Conservation (phyloP, 2,797 vertebrate species). For the Hoplostethus mediterraneus region DNA sequence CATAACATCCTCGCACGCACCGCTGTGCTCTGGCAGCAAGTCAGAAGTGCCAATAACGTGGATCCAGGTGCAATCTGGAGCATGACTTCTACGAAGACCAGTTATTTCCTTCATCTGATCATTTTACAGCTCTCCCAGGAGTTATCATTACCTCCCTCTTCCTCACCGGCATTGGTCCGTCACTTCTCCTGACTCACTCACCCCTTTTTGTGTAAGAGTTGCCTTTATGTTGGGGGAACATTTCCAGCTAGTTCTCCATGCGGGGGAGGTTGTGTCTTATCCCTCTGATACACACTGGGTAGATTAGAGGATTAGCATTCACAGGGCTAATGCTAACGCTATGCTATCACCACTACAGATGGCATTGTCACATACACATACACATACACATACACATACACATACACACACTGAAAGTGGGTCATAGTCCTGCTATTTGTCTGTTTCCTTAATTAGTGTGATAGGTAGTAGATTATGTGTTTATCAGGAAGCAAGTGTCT, state of each 20-base stretch:
- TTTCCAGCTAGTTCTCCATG: constrained; percentile 55
- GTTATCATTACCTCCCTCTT: neutral
- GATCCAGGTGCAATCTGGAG: no score
- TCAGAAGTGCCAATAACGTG: no score
- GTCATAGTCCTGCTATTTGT: constrained; percentile 69
- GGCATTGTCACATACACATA: constrained; percentile 64
- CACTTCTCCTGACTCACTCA: neutral
- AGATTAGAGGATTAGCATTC: constrained; percentile 82
- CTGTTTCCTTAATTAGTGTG: constrained; percentile 66
- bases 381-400: constrained; percentile 14
- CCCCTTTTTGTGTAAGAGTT: constrained; percentile 13
- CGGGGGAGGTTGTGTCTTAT: constrained; percentile 62
- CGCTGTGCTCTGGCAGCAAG: no score
- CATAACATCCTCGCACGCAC: no score
- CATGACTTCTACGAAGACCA: no score
- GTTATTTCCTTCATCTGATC: neutral
- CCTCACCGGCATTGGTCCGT: neutral
- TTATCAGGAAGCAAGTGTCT: constrained; percentile 44
- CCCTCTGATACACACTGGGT: constrained; percentile 69
- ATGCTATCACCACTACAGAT: constrained; percentile 75
- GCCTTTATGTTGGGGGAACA: constrained; percentile 13
- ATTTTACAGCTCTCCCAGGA: neutral
- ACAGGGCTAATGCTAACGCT: constrained; percentile 75
- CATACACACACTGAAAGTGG: constrained; percentile 62
- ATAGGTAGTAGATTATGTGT: constrained; percentile 42